Percentiles rank a stretch among this genome's conserved stretches.
Evolutionary conservation across 64 coral and sea anemone species (phyloP).

Genomic region (Catalaphyllia jardinei): DNA sequence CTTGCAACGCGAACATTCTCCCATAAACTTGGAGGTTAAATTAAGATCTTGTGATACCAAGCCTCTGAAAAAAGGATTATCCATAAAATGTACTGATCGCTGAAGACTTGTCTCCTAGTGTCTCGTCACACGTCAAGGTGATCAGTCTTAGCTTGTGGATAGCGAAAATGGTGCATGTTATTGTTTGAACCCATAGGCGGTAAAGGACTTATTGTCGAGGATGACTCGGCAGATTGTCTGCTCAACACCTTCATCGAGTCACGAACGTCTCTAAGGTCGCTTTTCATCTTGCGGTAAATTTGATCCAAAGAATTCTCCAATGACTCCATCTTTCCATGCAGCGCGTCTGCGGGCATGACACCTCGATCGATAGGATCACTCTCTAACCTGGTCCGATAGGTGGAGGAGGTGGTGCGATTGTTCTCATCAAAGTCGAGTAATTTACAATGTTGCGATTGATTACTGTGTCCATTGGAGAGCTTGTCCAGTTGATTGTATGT

Average conservation of each 20-base stretch:
- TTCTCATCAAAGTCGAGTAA: neutral
- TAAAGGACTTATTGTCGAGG: neutral
- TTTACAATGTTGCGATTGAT: conserved; percentile 6
- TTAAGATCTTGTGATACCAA: neutral
- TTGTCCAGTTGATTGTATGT: neutral
- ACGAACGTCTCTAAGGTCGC: conserved; percentile 78
- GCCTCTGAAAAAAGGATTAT: neutral
- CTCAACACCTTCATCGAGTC: conserved; percentile 65
- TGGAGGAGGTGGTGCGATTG: neutral
- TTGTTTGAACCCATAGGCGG: neutral
- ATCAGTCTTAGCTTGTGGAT: neutral
- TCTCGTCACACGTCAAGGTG: neutral
- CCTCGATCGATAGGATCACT: conserved; percentile 83
- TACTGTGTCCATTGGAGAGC: neutral
- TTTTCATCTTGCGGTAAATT: conserved; percentile 82
- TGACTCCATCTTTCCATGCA: conserved; percentile 63
- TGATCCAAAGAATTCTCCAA: conserved; percentile 81
- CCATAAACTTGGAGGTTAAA: too few species aligned
- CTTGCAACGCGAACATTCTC: too few species aligned
- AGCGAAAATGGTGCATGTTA: neutral
- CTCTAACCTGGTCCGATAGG: neutral
- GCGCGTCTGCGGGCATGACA: conserved; percentile 52
- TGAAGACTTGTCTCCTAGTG: neutral
- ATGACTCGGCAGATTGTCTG: conserved; percentile 4
- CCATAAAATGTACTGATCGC: neutral